These are phyloP conservation scores for Dryococelus australis DNA, from an alignment of 2,888 invertebrate species.

Conservation along the genomic window DNA sequence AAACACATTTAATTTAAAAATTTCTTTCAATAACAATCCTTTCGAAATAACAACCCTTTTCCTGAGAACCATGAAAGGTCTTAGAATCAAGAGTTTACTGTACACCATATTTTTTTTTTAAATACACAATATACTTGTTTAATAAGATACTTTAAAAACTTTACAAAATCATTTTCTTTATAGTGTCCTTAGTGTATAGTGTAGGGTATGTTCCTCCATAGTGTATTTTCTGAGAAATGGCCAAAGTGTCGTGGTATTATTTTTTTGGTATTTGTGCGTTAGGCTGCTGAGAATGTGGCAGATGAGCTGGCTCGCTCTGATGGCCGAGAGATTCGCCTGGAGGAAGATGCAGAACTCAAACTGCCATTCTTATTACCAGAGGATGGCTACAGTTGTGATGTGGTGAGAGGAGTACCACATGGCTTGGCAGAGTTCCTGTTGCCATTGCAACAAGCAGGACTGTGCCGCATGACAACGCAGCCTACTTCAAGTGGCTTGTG, in stretches of 20 bases:
- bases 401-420: constrained; percentile 87
- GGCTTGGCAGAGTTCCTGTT: constrained; percentile 88
- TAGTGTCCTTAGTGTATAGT: too few relatives aligned
- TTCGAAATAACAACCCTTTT: too few relatives aligned
- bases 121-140: too few relatives aligned
- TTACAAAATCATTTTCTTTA: too few relatives aligned
- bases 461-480: constrained; percentile 90
- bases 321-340: constrained; percentile 87
- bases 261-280: constrained; percentile 48
- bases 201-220: not conserved
- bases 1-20: too few relatives aligned
- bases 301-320: constrained; percentile 92
- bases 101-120: too few relatives aligned
- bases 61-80: too few relatives aligned
- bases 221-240: not conserved
- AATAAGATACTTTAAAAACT: too few relatives aligned
- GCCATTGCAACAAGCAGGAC: constrained; percentile 81
- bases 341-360: constrained; percentile 91
- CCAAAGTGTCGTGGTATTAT: not conserved
- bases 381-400: constrained; percentile 97
- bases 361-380: constrained; percentile 93
- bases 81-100: too few relatives aligned
- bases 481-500: constrained; percentile 91
- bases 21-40: too few relatives aligned
- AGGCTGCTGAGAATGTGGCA: constrained; percentile 87